These are phyloP conservation scores for Amphipoea lucens DNA, from an alignment of 2,888 invertebrate species.

Conservation along the genomic window DNA sequence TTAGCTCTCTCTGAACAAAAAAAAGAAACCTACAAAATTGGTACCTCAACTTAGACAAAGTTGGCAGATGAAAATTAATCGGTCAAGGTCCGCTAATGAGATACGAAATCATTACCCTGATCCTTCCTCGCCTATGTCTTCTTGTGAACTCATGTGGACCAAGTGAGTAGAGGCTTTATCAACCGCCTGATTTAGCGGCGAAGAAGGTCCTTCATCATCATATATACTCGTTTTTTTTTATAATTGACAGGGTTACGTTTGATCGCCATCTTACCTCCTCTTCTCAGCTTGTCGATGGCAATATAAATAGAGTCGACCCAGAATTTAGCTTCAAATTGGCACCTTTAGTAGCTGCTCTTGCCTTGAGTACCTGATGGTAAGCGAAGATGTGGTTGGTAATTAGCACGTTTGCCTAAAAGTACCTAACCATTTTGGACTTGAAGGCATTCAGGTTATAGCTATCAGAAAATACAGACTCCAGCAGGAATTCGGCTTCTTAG, in stretches of 20 bases:
- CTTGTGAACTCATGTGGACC: neutral
- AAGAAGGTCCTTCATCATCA: neutral
- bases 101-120: neutral
- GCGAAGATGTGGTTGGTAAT: neutral
- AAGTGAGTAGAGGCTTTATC: neutral
- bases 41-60: neutral
- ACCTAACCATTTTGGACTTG: neutral
- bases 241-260: neutral
- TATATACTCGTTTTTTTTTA: neutral
- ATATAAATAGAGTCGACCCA: no score
- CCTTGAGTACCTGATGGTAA: neutral
- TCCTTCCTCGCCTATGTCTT: neutral
- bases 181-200: neutral
- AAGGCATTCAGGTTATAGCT: neutral
- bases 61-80: neutral
- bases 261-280: neutral
- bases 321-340: no score
- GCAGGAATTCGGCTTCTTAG: neutral
- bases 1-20: neutral
- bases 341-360: no score
- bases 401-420: neutral
- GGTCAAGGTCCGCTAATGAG: no score
- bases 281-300: no score
- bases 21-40: neutral
- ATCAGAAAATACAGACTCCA: neutral